Conservation (phyloP, 2,113 vertebrate species). For the Podarcis cretensis region DNA sequence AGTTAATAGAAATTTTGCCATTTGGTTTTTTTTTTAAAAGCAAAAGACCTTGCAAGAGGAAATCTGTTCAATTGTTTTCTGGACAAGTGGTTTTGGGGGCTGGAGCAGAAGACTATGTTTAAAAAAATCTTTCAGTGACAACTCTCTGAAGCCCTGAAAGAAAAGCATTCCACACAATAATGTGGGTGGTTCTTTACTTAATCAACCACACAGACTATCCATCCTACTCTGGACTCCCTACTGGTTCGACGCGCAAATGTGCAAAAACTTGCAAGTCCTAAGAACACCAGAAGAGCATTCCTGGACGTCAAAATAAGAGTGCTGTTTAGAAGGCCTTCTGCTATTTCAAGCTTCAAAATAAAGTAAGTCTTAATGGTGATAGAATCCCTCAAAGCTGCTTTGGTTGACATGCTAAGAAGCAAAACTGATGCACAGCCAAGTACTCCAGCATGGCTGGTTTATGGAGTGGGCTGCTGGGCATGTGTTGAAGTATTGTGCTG, state of each 20-base stretch:
- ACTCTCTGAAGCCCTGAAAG: not conserved
- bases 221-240: not conserved
- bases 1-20: not conserved
- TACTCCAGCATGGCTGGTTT: not conserved
- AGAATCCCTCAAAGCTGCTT: not conserved
- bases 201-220: not conserved
- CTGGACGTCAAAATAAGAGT: not conserved
- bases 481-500: not conserved
- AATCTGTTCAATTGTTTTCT: not conserved
- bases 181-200: constrained; percentile 4
- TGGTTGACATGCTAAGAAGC: not conserved
- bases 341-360: not conserved
- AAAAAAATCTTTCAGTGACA: accelerated
- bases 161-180: constrained; percentile 1
- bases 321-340: not conserved
- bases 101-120: not conserved
- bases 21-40: not conserved
- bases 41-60: not conserved
- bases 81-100: accelerated
- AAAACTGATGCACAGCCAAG: not conserved
- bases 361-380: not conserved
- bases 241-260: not conserved
- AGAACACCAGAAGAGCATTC: not conserved
- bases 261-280: not conserved
- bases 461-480: not conserved